Evolutionary conservation across 2,797 vertebrate species (phyloP).

Genomic region (Lophura swinhoii): DNA sequence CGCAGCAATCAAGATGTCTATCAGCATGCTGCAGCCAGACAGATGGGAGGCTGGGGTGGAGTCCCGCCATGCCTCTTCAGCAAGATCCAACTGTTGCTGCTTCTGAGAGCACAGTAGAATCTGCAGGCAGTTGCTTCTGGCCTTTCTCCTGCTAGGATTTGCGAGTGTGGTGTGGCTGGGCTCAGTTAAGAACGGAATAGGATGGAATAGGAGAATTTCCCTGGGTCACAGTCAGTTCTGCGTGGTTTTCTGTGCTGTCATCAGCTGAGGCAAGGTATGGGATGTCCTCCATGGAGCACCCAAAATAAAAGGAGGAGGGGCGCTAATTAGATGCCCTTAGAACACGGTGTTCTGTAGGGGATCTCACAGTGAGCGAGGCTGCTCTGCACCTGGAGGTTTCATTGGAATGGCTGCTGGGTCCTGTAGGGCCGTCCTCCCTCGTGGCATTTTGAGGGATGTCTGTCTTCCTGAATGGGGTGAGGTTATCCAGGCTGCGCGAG

Average conservation of each 20-base stretch:
- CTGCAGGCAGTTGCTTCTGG: neutral
- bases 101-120: neutral
- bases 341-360: neutral
- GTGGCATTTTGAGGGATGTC: neutral
- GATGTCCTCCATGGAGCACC: neutral
- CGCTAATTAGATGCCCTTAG: neutral
- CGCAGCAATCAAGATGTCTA: neutral
- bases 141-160: neutral
- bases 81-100: constrained; percentile 36
- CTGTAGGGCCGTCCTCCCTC: neutral
- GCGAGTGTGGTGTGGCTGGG: neutral
- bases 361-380: neutral
- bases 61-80: neutral
- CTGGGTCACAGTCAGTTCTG: neutral
- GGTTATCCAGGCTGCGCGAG: neutral
- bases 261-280: neutral
- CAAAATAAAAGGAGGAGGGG: neutral
- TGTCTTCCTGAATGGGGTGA: neutral
- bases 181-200: neutral
- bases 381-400: neutral
- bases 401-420: rapidly evolving
- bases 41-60: neutral
- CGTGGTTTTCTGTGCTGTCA: neutral
- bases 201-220: neutral
- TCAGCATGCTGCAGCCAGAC: neutral